Percentiles rank a stretch among this genome's conserved stretches.
Conservation (phyloP, 1,140 invertebrate genomes). For the Eubasilissa regina region DNA sequence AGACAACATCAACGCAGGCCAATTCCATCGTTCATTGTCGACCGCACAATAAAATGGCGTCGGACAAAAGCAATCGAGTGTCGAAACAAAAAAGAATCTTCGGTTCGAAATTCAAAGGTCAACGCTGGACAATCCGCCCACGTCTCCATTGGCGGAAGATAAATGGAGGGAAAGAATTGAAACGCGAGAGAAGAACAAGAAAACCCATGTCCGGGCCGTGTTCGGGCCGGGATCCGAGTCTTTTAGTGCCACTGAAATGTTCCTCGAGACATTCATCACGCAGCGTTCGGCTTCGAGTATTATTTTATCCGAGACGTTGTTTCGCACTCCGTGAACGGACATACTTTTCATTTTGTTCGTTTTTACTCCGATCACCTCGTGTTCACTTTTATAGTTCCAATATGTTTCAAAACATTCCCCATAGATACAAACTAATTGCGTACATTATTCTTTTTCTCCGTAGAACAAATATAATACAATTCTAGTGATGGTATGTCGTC, state of each 20-base stretch:
- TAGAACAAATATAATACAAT: no score
- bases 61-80: constrained; percentile 5
- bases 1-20: background rate
- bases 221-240: constrained; percentile 1
- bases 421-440: no score
- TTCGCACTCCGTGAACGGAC: no score
- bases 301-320: no score
- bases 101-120: constrained; percentile 36
- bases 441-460: no score
- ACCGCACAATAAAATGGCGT: constrained; percentile 19
- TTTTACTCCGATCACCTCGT: no score
- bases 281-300: background rate
- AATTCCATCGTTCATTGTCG: constrained; percentile 10
- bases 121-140: constrained; percentile 26
- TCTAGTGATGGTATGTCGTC: no score
- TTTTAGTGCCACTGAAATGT: constrained; percentile 3
- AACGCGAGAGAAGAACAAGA: constrained; percentile 14
- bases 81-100: constrained; percentile 24
- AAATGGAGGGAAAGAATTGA: constrained; percentile 13
- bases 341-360: no score
- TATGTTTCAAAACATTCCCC: no score
- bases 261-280: background rate
- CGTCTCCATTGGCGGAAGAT: constrained; percentile 12
- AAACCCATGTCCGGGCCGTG: constrained; percentile 14
- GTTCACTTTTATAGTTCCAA: no score